Conservation (phyloP, 2,113 vertebrate genomes). For the Epinephelus cyanopodus region DNA sequence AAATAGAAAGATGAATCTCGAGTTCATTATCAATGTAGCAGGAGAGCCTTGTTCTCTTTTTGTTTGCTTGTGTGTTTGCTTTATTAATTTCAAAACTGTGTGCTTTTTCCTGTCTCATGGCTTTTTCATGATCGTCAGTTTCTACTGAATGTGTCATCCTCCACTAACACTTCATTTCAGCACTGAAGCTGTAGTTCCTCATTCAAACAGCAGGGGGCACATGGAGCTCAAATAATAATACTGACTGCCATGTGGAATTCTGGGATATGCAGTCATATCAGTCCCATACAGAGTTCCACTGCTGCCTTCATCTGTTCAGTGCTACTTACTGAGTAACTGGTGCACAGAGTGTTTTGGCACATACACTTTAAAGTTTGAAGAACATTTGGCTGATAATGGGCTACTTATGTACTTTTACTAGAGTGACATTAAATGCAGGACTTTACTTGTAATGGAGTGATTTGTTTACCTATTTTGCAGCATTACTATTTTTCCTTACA, state of each 20-base stretch:
- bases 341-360: not conserved
- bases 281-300: too few relatives aligned
- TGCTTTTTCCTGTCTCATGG: not conserved
- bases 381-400: not conserved
- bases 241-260: not conserved
- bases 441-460: not conserved
- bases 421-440: not conserved
- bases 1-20: not conserved
- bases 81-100: too few relatives aligned
- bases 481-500: too few relatives aligned
- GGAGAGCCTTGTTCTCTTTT: too few relatives aligned
- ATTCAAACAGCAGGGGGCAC: conserved; percentile 69
- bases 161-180: not conserved
- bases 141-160: not conserved
- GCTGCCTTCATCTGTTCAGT: not conserved
- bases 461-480: too few relatives aligned
- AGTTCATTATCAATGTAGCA: not conserved
- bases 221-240: conserved; percentile 2
- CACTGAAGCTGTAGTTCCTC: conserved; percentile 3
- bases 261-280: not conserved
- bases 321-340: not conserved
- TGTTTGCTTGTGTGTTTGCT: too few relatives aligned
- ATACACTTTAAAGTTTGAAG: not conserved
- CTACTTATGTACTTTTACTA: not conserved
- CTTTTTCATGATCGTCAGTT: not conserved